phyloP scores from a whole-genome alignment of 1,140 invertebrate genomes.

The Pristionchus pacificus region DNA sequence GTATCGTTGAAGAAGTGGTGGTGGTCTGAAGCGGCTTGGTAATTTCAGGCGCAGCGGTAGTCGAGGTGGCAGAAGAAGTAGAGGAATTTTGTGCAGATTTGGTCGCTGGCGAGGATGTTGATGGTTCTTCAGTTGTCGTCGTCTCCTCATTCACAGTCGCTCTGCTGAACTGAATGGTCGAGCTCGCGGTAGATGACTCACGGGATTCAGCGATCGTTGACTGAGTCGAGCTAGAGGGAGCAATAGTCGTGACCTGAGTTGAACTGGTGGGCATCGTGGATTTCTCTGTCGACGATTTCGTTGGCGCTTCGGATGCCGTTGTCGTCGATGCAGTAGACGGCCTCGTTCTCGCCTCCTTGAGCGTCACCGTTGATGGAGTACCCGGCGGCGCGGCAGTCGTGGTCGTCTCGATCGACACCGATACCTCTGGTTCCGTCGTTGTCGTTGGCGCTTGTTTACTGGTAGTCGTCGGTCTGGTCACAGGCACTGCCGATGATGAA shows the following conservation, averaged over 20 bases:
- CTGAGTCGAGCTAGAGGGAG: neutral
- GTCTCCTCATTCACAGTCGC: neutral
- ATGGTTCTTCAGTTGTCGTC: neutral
- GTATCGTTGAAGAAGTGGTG: neutral
- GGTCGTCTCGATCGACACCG: neutral
- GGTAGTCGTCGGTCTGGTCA: too few species aligned
- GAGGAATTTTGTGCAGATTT: neutral
- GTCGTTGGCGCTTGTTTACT: too few species aligned
- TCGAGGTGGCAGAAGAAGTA: neutral
- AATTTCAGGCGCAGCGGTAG: neutral
- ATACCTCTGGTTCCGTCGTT: neutral
- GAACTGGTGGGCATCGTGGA: neutral
- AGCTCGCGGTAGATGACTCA: neutral
- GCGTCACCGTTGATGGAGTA: slow-evolving; percentile 1
- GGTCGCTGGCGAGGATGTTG: neutral
- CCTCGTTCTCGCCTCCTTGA: neutral
- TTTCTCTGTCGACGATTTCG: neutral
- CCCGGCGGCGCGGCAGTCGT: neutral
- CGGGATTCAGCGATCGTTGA: neutral
- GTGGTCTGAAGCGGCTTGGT: neutral
- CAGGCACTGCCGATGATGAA: too few species aligned
- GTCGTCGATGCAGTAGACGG: neutral
- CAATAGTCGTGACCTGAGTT: neutral
- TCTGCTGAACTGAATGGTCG: too few species aligned
- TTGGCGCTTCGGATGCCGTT: neutral